Percentiles rank a stretch among this genome's conserved stretches.
phyloP scores from a whole-genome alignment of 2,113 vertebrate species.

The Gnathonemus longibarbis region DNA sequence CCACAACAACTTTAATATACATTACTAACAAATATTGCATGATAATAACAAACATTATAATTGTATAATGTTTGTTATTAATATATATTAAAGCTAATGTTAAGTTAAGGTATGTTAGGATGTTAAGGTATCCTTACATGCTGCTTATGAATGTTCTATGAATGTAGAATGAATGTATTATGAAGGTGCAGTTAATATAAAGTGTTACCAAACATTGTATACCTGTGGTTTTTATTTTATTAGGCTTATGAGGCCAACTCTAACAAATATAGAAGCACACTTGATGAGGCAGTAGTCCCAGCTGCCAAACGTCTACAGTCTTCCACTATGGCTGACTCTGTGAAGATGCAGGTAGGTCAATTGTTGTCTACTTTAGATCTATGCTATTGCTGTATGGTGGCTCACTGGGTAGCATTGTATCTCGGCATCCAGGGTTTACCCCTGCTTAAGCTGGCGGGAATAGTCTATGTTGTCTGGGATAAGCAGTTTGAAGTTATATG shows the following conservation, averaged over 20 bases:
- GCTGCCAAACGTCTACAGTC: constrained; percentile 56
- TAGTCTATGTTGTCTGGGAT: background rate
- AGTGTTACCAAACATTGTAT: background rate
- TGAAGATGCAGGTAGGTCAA: constrained; percentile 72
- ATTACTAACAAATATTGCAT: background rate
- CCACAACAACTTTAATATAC: background rate
- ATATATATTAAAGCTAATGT: background rate
- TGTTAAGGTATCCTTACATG: background rate
- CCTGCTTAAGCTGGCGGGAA: background rate
- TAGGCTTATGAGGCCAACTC: constrained; percentile 79
- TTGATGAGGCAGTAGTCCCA: constrained; percentile 52
- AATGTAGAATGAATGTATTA: background rate
- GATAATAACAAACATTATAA: background rate
- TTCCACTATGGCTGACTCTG: constrained; percentile 64
- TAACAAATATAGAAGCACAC: constrained; percentile 72
- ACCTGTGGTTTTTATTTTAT: constrained; percentile 28
- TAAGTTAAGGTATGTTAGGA: background rate
- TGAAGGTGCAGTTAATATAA: background rate
- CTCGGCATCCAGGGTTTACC: background rate
- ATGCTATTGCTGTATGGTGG: background rate
- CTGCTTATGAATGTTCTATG: background rate
- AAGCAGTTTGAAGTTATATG: background rate
- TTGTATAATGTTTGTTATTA: background rate
- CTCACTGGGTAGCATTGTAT: background rate
- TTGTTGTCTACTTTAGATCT: background rate